Base-by-base conservation (phyloP, 2,888 invertebrate species). In the Idaea aversata region DNA sequence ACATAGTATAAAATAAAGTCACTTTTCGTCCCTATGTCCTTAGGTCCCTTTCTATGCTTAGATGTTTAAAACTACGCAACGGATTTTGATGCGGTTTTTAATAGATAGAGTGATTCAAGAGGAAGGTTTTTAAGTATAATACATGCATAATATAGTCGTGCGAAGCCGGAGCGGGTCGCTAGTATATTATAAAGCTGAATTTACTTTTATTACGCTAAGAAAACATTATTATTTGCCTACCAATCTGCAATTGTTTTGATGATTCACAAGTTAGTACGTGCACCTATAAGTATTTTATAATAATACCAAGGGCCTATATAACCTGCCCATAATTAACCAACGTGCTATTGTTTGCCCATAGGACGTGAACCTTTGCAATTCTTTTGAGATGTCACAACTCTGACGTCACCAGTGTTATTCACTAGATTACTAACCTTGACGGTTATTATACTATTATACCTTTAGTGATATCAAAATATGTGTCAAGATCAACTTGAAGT, bases 381-480 rank as follows among this genome's bases (percentile, higher is more conserved):
- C 86, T 86, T 87, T 87, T 83, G 78, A 85, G 77, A 74, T 86
- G 87, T 86, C 87, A 86, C 73, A 64, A 63, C 38, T 60, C 65
- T 79, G 78, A 84, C 82, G 80, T 80, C 83, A 79, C 70, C 58
- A 25, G 73, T 76, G 73, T 72, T 79, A 77, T 80, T 78, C 74
- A 75, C 72, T 73, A 71, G 72, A 72, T 70, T 67, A 65, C 59
- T 71, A 68, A 74, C 78, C 81, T 78, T 77, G 75, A 68, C 70
- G 25, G 63, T 59, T 67, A 74, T 74, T 72, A 68, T 68, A 67
- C 63, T 64, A 67, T 73, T 67, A 72, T 66, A 67, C 73, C 72
- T 73, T 74, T 72, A 61, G 58, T 57, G 62, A 65, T 64, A 34
- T 58, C 5, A 25, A 71, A 67, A 73, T 71, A 68, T 62, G 67